A percentile compares a stretch with the other conserved stretches of the same genome.
Evolutionary conservation across 2,797 vertebrate genomes (phyloP).

Genomic region (Urosaurus nigricauda): DNA sequence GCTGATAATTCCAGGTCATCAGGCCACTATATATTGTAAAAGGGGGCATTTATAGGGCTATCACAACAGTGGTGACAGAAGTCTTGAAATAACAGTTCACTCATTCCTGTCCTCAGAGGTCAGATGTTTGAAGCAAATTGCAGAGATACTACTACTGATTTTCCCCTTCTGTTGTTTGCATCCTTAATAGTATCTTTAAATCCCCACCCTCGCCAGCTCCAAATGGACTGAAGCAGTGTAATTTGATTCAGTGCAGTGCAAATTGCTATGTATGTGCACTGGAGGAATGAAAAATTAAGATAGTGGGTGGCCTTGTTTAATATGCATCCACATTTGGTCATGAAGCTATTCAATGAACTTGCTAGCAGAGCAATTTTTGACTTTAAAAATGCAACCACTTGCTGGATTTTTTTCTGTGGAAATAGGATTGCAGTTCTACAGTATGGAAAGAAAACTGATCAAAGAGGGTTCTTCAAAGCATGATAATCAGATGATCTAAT

Average conservation of each 20-base stretch:
- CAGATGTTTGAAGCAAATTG: background rate
- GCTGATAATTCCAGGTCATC: background rate
- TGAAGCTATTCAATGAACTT: slow-evolving; percentile 61
- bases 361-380: slow-evolving; percentile 57
- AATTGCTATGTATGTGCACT: slow-evolving; percentile 66
- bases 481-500: background rate
- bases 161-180: slow-evolving; percentile 23
- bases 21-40: background rate
- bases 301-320: slow-evolving; percentile 54
- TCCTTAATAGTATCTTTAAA: slow-evolving; percentile 27
- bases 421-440: slow-evolving; percentile 47
- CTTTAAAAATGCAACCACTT: background rate
- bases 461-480: background rate
- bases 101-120: background rate
- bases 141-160: background rate
- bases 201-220: slow-evolving; percentile 13
- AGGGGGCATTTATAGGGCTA: background rate
- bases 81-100: background rate
- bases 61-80: background rate
- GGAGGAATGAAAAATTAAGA: slow-evolving; percentile 62
- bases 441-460: background rate
- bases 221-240: slow-evolving; percentile 47
- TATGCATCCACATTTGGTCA: slow-evolving; percentile 67
- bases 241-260: slow-evolving; percentile 68
- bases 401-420: slow-evolving; percentile 44